A percentile compares a stretch with the other conserved stretches of the same genome.
These are phyloP conservation scores for Cosmopolites sordidus DNA, from an alignment of 2,888 invertebrate genomes.

Conservation along the genomic window DNA sequence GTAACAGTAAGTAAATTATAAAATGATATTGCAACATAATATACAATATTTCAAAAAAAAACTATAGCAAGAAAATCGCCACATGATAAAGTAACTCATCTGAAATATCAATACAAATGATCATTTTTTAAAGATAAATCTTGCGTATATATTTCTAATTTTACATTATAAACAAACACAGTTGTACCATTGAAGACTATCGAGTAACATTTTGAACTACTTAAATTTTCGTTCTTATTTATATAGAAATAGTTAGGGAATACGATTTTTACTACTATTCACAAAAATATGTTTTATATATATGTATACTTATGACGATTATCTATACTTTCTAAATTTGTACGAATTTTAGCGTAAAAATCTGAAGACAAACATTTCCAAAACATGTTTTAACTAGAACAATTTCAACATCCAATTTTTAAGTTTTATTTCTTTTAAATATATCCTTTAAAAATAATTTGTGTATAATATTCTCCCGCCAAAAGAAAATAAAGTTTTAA, in stretches of 20 bases:
- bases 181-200: neutral
- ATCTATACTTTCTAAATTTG: conserved; percentile 11
- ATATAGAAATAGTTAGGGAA: neutral
- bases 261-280: conserved; percentile 1
- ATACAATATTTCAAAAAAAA: neutral
- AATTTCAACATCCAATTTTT: neutral
- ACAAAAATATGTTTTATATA: conserved; percentile 13
- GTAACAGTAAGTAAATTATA: conserved; percentile 8
- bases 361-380: conserved; percentile 10
- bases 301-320: conserved; percentile 9
- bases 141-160: neutral
- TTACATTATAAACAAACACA: neutral
- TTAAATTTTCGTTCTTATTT: too few species aligned
- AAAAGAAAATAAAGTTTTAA: too few species aligned
- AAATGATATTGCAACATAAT: conserved; percentile 3
- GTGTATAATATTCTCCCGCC: too few species aligned
- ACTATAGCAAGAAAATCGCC: too few species aligned
- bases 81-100: too few species aligned
- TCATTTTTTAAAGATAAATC: neutral
- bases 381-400: conserved; percentile 9
- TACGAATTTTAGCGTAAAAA: conserved; percentile 10
- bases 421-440: neutral
- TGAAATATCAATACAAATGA: neutral
- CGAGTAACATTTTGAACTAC: neutral
- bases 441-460: too few species aligned